Evolutionary conservation across 2,888 invertebrate species (phyloP), one percentile per base, ranked within the genome.

Genomic region (Aspidapion aeneum): DNA sequence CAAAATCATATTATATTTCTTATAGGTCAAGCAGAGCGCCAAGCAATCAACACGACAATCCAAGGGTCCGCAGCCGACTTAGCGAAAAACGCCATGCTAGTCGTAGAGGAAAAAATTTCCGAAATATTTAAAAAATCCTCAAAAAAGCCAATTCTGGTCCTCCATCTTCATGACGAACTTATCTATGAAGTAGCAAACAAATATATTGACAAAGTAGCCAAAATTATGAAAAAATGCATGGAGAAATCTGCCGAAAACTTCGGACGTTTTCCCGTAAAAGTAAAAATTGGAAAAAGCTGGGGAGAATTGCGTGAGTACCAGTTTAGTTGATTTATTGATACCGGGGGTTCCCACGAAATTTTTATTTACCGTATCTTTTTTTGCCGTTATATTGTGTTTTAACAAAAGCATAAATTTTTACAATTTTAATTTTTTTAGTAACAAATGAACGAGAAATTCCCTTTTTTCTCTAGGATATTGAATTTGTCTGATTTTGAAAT

Each of bases 51-150:
- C 79, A 93, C 97, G 1, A 91, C 90, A 16, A 90, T 99, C 59
- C 98, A 99, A 82, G 98, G 98, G 0, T 96, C 98, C 0, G 98
- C 98, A 0, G 95, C 98, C 0, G 98, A 99, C 80, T 88, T 99
- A 55, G 91, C 93, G 0, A 99, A 99, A 80, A 87, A 84, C 62
- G 96, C 97, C 0, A 94, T 98, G 89, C 84, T 93, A 21, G 82
- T 84, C 57, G 87, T 97, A 72, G 90, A 95, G 70, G 79, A 82
- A 12, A 78, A 82, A 75, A 76, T 88, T 72, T 67, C 78, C 68
- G 60, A 82, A 73, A 70, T 78, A 73, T 85, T 84, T 79, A 72
- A 77, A 61, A 69, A 69, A 66, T 52, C 73, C 20, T 65, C 73
- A 66, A 71, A 77, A 58, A 80, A 80, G 70, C 89, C 88, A 0